These are phyloP conservation scores for Xyrauchen texanus DNA, from an alignment of 2,113 vertebrate genomes.

Conservation along the genomic window DNA sequence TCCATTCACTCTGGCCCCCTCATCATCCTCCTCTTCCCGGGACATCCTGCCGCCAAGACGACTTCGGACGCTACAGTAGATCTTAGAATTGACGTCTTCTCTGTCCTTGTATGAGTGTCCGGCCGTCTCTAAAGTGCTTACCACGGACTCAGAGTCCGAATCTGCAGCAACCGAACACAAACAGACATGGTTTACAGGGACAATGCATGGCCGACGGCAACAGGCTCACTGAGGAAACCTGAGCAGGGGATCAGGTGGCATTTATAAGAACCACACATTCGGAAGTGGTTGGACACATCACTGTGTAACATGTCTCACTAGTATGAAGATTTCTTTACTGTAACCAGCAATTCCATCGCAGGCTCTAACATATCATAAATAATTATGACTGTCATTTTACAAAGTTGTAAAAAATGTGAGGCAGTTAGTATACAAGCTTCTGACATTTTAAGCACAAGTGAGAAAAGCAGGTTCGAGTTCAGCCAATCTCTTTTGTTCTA, in stretches of 20 bases:
- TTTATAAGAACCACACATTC: conserved; percentile 59
- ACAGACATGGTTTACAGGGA: conserved; percentile 46
- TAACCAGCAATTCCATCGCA: too few relatives aligned
- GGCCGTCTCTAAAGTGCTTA: conserved; percentile 88
- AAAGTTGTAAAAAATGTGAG: too few relatives aligned
- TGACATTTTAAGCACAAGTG: too few relatives aligned
- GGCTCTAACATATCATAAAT: too few relatives aligned
- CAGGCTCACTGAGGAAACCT: conserved; percentile 74
- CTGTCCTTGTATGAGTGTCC: conserved; percentile 78
- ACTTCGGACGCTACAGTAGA: conserved; percentile 69
- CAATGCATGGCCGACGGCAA: conserved; percentile 56
- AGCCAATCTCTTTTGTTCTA: too few relatives aligned
- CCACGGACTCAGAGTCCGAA: conserved; percentile 86
- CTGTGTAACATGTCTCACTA: neutral
- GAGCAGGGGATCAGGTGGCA: conserved; percentile 75
- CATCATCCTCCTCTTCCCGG: conserved; percentile 74
- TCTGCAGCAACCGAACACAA: conserved; percentile 74
- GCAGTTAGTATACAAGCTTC: too few relatives aligned
- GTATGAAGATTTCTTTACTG: neutral
- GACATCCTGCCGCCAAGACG: conserved; percentile 73
- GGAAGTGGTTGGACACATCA: conserved; percentile 10
- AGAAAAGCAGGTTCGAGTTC: too few relatives aligned
- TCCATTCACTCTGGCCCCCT: conserved; percentile 78
- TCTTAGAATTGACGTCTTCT: conserved; percentile 63
- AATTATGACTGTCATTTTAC: too few relatives aligned